These are phyloP conservation scores for Tetrax tetrax DNA, from an alignment of 2,113 vertebrate genomes.

Conservation along the genomic window DNA sequence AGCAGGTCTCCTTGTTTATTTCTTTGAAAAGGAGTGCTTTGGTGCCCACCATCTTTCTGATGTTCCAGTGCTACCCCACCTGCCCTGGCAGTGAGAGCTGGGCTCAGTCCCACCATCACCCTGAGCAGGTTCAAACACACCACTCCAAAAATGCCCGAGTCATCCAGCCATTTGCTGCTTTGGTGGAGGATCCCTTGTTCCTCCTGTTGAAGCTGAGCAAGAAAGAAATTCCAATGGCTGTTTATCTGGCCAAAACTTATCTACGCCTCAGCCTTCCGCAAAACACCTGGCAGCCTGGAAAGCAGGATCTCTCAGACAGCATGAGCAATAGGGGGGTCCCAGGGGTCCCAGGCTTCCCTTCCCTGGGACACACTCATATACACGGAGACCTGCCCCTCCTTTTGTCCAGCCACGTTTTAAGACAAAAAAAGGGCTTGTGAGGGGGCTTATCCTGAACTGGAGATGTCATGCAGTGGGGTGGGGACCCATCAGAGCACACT, in stretches of 20 bases:
- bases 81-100: background rate
- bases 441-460: background rate
- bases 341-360: background rate
- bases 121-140: background rate
- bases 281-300: background rate
- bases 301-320: background rate
- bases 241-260: background rate
- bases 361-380: background rate
- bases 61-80: background rate
- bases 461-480: background rate
- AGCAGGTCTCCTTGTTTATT: background rate
- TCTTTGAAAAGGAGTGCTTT: background rate
- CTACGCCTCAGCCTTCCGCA: background rate
- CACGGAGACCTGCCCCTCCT: background rate
- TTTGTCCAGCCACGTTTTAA: background rate
- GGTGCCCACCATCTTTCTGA: background rate
- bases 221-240: background rate
- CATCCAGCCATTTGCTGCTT: background rate
- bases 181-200: background rate
- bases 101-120: background rate
- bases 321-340: background rate
- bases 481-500: background rate
- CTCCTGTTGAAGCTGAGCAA: background rate
- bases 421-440: background rate
- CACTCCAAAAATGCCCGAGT: background rate